phyloP scores from a whole-genome alignment of 2,797 vertebrate species.

The Choloepus didactylus region DNA sequence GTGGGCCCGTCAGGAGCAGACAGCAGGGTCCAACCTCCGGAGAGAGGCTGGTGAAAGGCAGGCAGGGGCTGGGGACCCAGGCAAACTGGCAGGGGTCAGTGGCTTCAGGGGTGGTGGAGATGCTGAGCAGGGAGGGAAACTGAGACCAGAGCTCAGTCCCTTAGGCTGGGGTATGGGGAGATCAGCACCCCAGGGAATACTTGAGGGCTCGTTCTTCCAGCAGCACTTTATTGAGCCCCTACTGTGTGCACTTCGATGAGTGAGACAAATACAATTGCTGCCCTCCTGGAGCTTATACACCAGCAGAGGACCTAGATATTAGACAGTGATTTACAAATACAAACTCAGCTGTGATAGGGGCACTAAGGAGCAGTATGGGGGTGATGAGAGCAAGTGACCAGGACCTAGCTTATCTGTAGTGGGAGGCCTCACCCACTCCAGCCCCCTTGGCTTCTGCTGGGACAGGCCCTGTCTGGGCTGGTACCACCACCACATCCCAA shows the following conservation, averaged over 20 bases:
- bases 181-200: background rate
- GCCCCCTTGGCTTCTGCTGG: background rate
- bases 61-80: too few relatives aligned
- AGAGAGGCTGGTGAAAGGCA: too few relatives aligned
- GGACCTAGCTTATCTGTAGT: background rate
- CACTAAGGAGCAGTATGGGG: rapidly evolving
- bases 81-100: background rate
- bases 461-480: background rate
- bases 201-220: background rate
- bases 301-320: background rate
- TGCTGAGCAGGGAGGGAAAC: background rate
- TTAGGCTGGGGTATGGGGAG: background rate
- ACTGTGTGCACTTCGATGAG: background rate
- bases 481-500: background rate
- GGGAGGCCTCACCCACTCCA: background rate
- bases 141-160: background rate
- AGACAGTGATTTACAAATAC: background rate
- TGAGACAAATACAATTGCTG: background rate
- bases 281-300: background rate
- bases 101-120: background rate
- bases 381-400: rapidly evolving
- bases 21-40: background rate
- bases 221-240: background rate
- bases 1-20: background rate
- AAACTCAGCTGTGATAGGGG: background rate